Conservation (phyloP, 2,797 vertebrate genomes). For the Manis javanica region DNA sequence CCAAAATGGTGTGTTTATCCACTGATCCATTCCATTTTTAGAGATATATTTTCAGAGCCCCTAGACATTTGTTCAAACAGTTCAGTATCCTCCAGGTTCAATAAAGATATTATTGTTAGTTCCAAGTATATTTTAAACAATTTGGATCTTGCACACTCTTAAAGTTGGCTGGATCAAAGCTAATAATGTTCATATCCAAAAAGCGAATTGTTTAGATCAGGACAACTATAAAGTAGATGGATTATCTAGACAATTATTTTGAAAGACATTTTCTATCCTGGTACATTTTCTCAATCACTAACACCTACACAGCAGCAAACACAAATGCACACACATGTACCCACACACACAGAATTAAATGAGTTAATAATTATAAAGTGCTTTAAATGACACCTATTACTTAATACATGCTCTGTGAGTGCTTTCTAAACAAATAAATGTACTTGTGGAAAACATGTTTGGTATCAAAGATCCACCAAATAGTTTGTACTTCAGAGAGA, state of each 20-base stretch:
- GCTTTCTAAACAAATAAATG: not conserved
- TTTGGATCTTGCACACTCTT: not conserved
- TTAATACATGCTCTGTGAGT: not conserved
- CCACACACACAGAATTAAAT: not conserved
- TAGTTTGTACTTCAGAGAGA: not conserved
- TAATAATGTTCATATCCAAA: not conserved
- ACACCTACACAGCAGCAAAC: not conserved
- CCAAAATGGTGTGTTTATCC: slow-evolving; percentile 33
- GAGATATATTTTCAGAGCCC: slow-evolving; percentile 13
- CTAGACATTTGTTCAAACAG: slow-evolving; percentile 48
- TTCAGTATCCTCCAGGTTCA: slow-evolving; percentile 37
- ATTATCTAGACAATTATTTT: not conserved
- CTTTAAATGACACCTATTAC: no score
- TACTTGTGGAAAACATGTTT: not conserved
- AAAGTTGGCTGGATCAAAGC: not conserved
- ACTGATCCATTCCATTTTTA: not conserved
- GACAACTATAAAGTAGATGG: not conserved
- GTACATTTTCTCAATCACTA: not conserved
- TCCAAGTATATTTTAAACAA: slow-evolving; percentile 13
- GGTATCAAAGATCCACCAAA: not conserved
- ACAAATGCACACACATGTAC: not conserved
- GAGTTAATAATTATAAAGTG: not conserved
- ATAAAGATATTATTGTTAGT: not conserved
- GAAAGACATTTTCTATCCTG: not conserved
- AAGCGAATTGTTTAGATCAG: not conserved